phyloP scores from a whole-genome alignment of 2,113 vertebrate species.

The Tympanuchus pallidicinctus region DNA sequence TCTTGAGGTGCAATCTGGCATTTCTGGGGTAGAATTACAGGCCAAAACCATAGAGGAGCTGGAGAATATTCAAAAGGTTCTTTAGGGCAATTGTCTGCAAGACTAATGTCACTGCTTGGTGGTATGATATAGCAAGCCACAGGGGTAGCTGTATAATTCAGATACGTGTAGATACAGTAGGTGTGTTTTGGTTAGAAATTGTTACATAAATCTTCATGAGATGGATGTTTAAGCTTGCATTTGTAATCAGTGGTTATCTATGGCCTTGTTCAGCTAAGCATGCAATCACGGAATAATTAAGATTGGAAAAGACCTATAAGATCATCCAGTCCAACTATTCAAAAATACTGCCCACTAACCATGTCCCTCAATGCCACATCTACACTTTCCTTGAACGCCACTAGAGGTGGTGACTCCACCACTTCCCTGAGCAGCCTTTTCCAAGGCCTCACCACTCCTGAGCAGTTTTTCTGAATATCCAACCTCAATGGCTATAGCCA shows the following conservation, averaged over 20 bases:
- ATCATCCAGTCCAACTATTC: too few relatives aligned
- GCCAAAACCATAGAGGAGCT: background rate
- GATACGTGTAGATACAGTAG: background rate
- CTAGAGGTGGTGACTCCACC: too few relatives aligned
- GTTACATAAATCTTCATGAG: background rate
- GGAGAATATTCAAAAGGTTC: background rate
- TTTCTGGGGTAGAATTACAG: background rate
- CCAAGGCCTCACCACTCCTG: too few relatives aligned
- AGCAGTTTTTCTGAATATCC: too few relatives aligned
- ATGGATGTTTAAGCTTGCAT: background rate
- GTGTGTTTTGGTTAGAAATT: background rate
- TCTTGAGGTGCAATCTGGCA: background rate
- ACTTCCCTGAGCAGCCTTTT: too few relatives aligned
- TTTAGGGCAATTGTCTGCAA: background rate
- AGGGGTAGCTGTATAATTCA: background rate
- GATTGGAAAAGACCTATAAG: too few relatives aligned
- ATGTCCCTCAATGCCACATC: too few relatives aligned
- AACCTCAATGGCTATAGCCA: background rate
- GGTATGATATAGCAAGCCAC: background rate
- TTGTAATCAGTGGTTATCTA: fast-evolving
- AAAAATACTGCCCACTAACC: too few relatives aligned
- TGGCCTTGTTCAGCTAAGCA: background rate
- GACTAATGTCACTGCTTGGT: background rate
- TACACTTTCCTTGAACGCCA: too few relatives aligned
- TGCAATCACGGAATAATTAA: too few relatives aligned